Evolutionary conservation across 2,113 vertebrate genomes (phyloP).

Genomic region (Artemisiospiza belli): DNA sequence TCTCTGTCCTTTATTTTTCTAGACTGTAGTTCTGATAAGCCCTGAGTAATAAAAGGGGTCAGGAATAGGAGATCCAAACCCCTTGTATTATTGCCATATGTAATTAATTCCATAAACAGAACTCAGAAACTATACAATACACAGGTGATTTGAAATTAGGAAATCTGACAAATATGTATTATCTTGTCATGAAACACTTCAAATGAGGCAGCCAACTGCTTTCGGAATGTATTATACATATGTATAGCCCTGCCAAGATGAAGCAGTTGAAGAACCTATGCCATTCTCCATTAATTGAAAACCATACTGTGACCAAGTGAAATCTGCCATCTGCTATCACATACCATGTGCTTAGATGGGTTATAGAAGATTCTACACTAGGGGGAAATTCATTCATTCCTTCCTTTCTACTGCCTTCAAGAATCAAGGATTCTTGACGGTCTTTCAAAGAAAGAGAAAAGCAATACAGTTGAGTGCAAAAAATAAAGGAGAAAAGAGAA

Average conservation of each 20-base stretch:
- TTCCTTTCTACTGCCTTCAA: not conserved
- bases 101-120: not conserved
- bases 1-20: not conserved
- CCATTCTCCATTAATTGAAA: not conserved
- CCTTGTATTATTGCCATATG: not conserved
- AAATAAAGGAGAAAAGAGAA: not conserved
- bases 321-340: constrained; percentile 9
- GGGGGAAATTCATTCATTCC: not conserved
- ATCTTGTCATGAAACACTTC: not conserved
- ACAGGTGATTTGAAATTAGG: not conserved
- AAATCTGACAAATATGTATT: not conserved
- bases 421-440: not conserved
- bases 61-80: not conserved
- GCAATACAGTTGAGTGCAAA: not conserved
- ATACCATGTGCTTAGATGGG: not conserved
- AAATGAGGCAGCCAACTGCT: not conserved
- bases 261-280: not conserved
- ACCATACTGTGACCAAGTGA: not conserved
- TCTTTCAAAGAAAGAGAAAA: not conserved
- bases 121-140: not conserved
- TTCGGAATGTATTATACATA: not conserved
- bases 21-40: not conserved
- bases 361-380: not conserved
- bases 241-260: not conserved
- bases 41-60: not conserved